These are phyloP conservation scores for Alosa sapidissima DNA, from an alignment of 2,797 vertebrate species.

Conservation along the genomic window DNA sequence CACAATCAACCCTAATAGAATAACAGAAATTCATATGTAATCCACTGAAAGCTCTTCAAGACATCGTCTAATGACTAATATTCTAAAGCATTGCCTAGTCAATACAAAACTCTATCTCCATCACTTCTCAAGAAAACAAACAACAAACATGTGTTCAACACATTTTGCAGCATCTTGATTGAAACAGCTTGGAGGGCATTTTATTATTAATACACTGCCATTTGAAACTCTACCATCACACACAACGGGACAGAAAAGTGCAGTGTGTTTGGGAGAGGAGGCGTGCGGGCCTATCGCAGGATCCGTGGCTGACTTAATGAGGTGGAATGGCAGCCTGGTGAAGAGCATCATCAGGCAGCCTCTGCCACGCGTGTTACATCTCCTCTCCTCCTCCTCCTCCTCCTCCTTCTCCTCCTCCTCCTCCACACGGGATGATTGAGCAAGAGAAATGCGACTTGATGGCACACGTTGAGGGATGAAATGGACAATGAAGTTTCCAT, in stretches of 20 bases:
- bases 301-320: slow-evolving; percentile 57
- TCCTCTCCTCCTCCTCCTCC: neutral
- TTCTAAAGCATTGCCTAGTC: neutral
- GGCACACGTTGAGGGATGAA: slow-evolving; percentile 82
- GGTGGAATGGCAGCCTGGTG: slow-evolving; percentile 52
- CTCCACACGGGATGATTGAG: slow-evolving; percentile 66
- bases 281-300: slow-evolving; percentile 14
- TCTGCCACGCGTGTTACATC: neutral
- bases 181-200: neutral
- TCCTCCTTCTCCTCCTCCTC: neutral
- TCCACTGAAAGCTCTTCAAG: neutral
- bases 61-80: neutral
- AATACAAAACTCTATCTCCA: neutral
- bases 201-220: neutral
- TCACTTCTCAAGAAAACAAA: neutral
- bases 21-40: neutral
- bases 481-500: slow-evolving; percentile 90
- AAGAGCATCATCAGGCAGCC: slow-evolving; percentile 56
- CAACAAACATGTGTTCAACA: neutral
- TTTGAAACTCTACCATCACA: neutral
- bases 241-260: neutral
- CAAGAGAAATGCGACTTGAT: slow-evolving; percentile 78
- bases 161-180: neutral
- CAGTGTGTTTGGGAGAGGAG: neutral
- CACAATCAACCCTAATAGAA: neutral